Conservation (phyloP, 2,113 vertebrate genomes). For the Cochlearius cochlearius region DNA sequence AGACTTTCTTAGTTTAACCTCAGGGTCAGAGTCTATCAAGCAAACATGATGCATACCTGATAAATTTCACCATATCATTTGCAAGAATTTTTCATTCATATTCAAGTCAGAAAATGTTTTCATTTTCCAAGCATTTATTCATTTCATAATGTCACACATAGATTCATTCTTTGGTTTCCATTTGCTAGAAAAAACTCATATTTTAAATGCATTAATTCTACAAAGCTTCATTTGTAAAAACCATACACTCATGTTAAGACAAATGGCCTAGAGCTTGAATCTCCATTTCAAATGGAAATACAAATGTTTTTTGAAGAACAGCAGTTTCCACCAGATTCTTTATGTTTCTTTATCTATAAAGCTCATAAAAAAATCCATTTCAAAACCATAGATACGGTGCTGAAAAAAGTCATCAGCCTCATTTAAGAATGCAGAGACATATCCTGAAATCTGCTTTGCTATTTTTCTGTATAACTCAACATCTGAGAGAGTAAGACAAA, state of each 20-base stretch:
- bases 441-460: constrained; percentile 14
- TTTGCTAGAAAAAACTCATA: not conserved
- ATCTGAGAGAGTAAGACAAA: not conserved
- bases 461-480: constrained; percentile 15
- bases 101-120: not conserved
- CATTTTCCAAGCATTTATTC: not conserved
- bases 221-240: constrained; percentile 48
- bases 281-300: constrained; percentile 53
- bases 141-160: not conserved
- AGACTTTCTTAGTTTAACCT: not conserved
- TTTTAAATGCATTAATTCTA: constrained; percentile 40
- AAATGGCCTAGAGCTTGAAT: constrained; percentile 42
- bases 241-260: not conserved
- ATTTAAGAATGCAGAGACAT: not conserved
- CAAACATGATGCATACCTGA: not conserved
- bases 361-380: not conserved
- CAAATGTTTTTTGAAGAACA: constrained; percentile 3
- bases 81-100: not conserved
- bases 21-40: not conserved
- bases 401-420: constrained; percentile 1
- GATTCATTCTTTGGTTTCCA: not conserved
- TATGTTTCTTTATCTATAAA: constrained; percentile 21
- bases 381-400: not conserved
- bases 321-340: not conserved
- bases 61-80: not conserved